Conservation (phyloP, 1,140 invertebrate species). For the Heliothis virescens region DNA sequence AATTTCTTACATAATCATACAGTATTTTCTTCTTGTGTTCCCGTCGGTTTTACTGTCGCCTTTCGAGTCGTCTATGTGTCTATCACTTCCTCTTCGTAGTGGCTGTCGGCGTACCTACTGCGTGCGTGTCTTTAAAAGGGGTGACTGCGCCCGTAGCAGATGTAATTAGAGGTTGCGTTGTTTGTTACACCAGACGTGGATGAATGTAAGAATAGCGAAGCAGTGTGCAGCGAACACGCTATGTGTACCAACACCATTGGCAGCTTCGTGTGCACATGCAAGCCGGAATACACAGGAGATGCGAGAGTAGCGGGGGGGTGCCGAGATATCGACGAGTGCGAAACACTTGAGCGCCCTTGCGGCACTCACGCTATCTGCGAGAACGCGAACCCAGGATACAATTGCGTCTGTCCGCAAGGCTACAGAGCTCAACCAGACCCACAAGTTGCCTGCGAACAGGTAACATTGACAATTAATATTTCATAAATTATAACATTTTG, state of each 20-base stretch:
- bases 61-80: slow-evolving; percentile 63
- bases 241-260: slow-evolving; percentile 95
- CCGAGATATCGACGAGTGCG: slow-evolving; percentile 97
- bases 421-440: slow-evolving; percentile 93
- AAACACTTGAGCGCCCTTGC: slow-evolving; percentile 92
- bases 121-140: slow-evolving; percentile 67
- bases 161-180: slow-evolving; percentile 77
- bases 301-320: slow-evolving; percentile 90
- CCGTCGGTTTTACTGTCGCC: slow-evolving; percentile 60
- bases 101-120: slow-evolving; percentile 76
- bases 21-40: slow-evolving; percentile 57
- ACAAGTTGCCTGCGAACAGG: slow-evolving; percentile 94
- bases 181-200: slow-evolving; percentile 92
- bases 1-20: slow-evolving; percentile 26
- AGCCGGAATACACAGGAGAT: slow-evolving; percentile 94
- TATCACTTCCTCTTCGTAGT: slow-evolving; percentile 80
- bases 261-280: slow-evolving; percentile 94
- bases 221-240: slow-evolving; percentile 93
- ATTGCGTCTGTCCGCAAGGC: slow-evolving; percentile 95
- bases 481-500: not conserved
- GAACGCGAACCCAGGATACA: slow-evolving; percentile 94
- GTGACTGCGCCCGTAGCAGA: slow-evolving; percentile 48
- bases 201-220: slow-evolving; percentile 92
- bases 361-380: slow-evolving; percentile 95
- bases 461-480: slow-evolving; percentile 66